phyloP scores from a whole-genome alignment of 2,113 vertebrate genomes.

The Peromyscus californicus region DNA sequence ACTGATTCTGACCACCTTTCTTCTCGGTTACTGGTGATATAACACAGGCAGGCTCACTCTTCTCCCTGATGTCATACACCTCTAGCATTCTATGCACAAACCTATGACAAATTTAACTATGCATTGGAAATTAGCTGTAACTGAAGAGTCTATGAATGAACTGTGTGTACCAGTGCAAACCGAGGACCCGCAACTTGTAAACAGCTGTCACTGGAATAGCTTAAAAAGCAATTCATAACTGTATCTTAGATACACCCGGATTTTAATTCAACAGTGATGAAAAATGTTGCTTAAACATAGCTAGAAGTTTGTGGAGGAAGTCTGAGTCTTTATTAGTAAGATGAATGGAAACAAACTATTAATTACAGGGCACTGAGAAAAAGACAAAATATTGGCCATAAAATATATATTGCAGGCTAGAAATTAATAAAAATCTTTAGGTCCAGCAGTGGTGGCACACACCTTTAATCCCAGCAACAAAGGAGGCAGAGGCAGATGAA shows the following conservation, averaged over 20 bases:
- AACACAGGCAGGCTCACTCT: neutral
- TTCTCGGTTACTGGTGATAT: neutral
- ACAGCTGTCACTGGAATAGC: neutral
- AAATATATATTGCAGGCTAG: neutral
- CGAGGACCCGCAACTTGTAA: neutral
- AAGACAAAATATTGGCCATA: neutral
- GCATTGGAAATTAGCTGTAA: slow-evolving; percentile 5
- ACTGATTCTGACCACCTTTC: neutral
- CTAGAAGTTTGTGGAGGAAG: neutral
- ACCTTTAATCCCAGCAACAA: neutral
- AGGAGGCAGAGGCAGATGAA: neutral
- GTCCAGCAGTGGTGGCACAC: neutral
- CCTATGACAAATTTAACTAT: neutral
- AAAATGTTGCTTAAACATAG: slow-evolving; percentile 17
- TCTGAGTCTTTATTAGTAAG: slow-evolving; percentile 11
- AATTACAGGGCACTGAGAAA: neutral
- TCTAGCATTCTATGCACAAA: slow-evolving; percentile 16
- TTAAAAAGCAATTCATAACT: neutral
- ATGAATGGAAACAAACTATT: neutral
- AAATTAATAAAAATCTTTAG: neutral
- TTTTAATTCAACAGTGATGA: slow-evolving; percentile 28
- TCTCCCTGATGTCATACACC: slow-evolving; percentile 4
- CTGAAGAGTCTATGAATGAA: neutral
- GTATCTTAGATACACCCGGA: neutral
- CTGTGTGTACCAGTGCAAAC: neutral